Conservation (phyloP, 2,888 invertebrate species). For the Metellina segmentata region DNA sequence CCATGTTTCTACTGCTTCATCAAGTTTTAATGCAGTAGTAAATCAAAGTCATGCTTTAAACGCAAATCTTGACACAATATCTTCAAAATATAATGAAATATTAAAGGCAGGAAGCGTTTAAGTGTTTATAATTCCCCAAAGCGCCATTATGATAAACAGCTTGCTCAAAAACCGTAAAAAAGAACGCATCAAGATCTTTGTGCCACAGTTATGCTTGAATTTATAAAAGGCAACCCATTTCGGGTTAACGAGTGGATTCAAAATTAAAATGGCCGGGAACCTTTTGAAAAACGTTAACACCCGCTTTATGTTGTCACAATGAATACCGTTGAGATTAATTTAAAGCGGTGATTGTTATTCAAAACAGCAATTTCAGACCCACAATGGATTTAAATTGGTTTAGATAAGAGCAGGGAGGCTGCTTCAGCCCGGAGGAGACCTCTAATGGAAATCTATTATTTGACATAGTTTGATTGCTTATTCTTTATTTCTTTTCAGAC, state of each 20-base stretch:
- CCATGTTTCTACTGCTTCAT: slow-evolving; percentile 1
- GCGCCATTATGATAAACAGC: slow-evolving; percentile 15
- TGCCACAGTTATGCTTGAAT: slow-evolving; percentile 20
- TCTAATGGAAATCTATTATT: slow-evolving; percentile 67
- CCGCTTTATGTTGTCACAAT: slow-evolving; percentile 61
- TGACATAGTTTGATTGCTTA: slow-evolving; percentile 46
- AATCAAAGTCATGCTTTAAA: slow-evolving; percentile 36
- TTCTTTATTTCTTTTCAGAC: slow-evolving; percentile 12
- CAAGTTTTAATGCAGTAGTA: slow-evolving; percentile 34
- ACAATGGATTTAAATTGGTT: slow-evolving; percentile 74
- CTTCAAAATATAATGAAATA: slow-evolving; percentile 30
- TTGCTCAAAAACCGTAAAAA: slow-evolving; percentile 5
- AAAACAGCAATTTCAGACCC: slow-evolving; percentile 65
- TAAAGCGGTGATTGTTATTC: slow-evolving; percentile 71
- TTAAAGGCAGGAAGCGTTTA: slow-evolving; percentile 16
- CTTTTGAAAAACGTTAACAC: slow-evolving; percentile 61
- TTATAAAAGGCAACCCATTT: slow-evolving; percentile 59
- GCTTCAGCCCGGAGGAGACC: slow-evolving; percentile 30
- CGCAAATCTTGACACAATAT: neutral
- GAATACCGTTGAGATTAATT: slow-evolving; percentile 68
- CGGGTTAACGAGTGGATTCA: slow-evolving; percentile 63
- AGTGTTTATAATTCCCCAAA: slow-evolving; percentile 8
- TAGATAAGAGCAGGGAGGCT: slow-evolving; percentile 25
- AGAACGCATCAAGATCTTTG: slow-evolving; percentile 3
- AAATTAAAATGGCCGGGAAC: slow-evolving; percentile 51